Conservation (phyloP, 2,113 vertebrate species). For the Calidris pygmaea region DNA sequence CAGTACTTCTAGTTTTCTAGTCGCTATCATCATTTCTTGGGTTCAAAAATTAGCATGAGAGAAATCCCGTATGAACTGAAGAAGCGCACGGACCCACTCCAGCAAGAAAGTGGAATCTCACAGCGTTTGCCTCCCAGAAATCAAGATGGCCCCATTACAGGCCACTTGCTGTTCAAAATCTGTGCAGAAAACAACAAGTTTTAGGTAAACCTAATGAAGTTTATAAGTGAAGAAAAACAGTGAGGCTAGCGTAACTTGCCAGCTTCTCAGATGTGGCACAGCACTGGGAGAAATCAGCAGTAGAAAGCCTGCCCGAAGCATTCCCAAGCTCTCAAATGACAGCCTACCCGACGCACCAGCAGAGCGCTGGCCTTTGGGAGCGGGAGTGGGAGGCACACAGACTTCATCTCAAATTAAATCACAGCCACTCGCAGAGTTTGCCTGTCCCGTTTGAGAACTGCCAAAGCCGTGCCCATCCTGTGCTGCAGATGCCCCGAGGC, state of each 20-base stretch:
- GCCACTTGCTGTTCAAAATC: not conserved
- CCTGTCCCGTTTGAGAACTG: not conserved
- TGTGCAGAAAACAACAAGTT: not conserved
- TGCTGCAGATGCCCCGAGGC: not conserved
- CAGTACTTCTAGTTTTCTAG: not conserved
- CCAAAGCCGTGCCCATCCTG: not conserved
- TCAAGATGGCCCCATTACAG: not conserved
- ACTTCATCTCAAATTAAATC: not conserved
- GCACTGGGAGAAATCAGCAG: not conserved
- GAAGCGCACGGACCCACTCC: not conserved
- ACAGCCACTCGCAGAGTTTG: not conserved
- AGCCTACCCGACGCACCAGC: not conserved
- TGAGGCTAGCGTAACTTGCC: fast-evolving
- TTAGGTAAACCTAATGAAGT: not conserved
- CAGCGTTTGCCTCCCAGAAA: not conserved
- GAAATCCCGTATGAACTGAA: not conserved
- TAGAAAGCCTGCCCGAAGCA: not conserved
- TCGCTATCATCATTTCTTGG: not conserved
- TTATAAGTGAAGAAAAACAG: not conserved
- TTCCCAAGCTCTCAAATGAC: not conserved
- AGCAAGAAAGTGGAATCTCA: not conserved
- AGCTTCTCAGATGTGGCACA: not conserved
- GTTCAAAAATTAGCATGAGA: not conserved
- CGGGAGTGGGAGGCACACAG: not conserved
- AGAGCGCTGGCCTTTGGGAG: not conserved